Conservation (phyloP, 2,797 vertebrate species). For the Okamejei kenojei region DNA sequence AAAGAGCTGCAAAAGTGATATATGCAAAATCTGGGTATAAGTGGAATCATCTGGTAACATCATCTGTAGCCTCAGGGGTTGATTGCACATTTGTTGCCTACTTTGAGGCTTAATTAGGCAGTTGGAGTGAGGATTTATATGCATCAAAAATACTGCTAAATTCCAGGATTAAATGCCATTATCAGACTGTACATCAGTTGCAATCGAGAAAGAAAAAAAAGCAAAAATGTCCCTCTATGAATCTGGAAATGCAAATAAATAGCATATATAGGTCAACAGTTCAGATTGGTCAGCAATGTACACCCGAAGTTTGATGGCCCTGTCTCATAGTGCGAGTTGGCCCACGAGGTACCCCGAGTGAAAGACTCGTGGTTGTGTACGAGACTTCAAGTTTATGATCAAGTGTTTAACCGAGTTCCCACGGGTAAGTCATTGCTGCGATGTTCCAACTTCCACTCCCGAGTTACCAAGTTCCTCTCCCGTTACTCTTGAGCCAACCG, state of each 20-base stretch:
- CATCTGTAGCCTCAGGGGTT: slow-evolving; percentile 7
- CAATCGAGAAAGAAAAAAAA: not conserved
- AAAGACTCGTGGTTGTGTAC: too few species aligned
- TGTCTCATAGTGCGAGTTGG: too few species aligned
- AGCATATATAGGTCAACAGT: not conserved
- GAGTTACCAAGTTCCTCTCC: too few species aligned
- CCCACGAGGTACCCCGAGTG: too few species aligned
- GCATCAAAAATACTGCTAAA: not conserved
- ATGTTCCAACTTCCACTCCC: too few species aligned
- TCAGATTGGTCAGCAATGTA: not conserved
- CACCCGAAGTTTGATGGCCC: not conserved
- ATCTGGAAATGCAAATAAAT: not conserved
- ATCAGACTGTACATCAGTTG: not conserved
- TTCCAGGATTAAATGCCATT: slow-evolving; percentile 9
- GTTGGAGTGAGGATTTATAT: not conserved
- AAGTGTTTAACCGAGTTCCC: too few species aligned
- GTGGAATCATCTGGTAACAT: slow-evolving; percentile 36
- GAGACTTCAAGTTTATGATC: too few species aligned
- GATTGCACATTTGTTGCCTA: slow-evolving; percentile 9
- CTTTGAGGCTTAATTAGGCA: slow-evolving; percentile 33
- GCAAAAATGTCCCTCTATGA: not conserved
- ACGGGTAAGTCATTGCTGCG: too few species aligned
- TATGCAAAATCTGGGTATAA: slow-evolving; percentile 23
- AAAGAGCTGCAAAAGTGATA: slow-evolving; percentile 29
- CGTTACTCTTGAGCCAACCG: too few species aligned